Base-by-base conservation (phyloP, 92 coral and sea anemone genomes). In the Micromussa lordhowensis region DNA sequence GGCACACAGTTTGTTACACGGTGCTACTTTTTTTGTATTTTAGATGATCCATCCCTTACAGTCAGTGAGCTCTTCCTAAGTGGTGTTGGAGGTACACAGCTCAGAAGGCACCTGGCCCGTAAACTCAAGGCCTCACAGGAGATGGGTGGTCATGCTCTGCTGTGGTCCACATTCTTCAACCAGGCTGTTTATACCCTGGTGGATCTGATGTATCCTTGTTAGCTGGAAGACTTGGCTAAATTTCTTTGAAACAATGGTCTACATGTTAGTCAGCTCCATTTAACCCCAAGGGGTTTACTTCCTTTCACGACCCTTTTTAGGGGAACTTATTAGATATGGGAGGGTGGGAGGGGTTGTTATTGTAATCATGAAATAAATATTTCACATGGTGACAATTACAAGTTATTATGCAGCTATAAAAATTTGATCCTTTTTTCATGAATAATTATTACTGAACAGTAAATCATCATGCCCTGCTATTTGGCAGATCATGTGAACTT, bases 161-260 rank as follows among this genome's bases (percentile, higher is more conserved):
- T 91, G 75, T 93, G 93, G 91, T 80, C 94, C n/a, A 88, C 91
- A 54, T 80, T 93, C 19, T 74, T 98, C 40, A 96, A 98, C 94
- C 94, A 90, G 68, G 91, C 98, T 53, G 86, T 96, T 36, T 91
- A 94, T 84, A 90, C 91, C 15, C 86, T 98, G 30, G 74, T 88
- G 66, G 96, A 93, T 28, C 92, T 96, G 30, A 82, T 98, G 99
- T 98, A 98, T 98, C 99, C 98, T 96, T 61, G 30, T 68, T 2
- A 49, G 34, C 44, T 28, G 5, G 4, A 14, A 16, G 24, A 71
- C 44, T 35, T 30, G 17, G 35, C 1, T 57, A 11, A 6, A 21
- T 68, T 66, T 3, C 31, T 10, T 19, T 1, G n/a, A 22, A n/a
- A 22, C 35, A 21, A 31, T 13, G 8, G 32, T 21, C 54, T 26